Evolutionary conservation across 2,113 vertebrate genomes (phyloP), one percentile per base, ranked within the genome.

Genomic region (Brachyistius frenatus): DNA sequence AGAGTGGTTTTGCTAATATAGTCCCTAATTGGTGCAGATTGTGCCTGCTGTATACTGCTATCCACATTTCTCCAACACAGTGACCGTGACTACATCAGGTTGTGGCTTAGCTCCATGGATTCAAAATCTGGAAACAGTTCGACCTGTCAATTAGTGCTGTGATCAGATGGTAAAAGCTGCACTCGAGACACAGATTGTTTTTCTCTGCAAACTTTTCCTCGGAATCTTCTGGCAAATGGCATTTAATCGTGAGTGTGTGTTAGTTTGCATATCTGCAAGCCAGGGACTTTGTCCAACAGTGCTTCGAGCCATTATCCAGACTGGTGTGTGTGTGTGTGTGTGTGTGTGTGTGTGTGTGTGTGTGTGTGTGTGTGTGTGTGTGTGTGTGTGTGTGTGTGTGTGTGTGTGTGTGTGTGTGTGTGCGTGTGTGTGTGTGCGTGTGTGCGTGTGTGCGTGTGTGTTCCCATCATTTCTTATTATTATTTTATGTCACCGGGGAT

Each of bases 71-170:
- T 58, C 52, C 14, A 66, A 31, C n/a, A 71, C 41, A 16, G 23
- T 55, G 49, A 58, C 66, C 4, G 11, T 10, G 47, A 68, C 62
- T 56, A 1, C 49, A 54, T 68, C 62, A 52, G 30, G 46, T 77
- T 41, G 47, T 60, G 56, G 13, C 32, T 71, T 5, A 9, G n/a
- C 50, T 65, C 7, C 0, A 13, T 60, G n/a, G 47, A 60, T 5
- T 69, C 10, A 52, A 35, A 80, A 73, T 0, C 49, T 65, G 44
- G 47, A 67, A 56, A 39, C 55, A 77, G 33, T 66, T 57, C 32
- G 33, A 52, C 32, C 52, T 64, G 76, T 67, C 60, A 80, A 30
- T 76, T 82, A 81, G 35, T 36, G 9, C 41, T 60, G 60, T 7
- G 5, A 72, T 80, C 16, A 68, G 30, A 62, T 67, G 37, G 54